A percentile compares a stretch with the other conserved stretches of the same genome.
These are phyloP conservation scores for Brenthis daphne DNA, from an alignment of 2,888 invertebrate species.

Conservation along the genomic window DNA sequence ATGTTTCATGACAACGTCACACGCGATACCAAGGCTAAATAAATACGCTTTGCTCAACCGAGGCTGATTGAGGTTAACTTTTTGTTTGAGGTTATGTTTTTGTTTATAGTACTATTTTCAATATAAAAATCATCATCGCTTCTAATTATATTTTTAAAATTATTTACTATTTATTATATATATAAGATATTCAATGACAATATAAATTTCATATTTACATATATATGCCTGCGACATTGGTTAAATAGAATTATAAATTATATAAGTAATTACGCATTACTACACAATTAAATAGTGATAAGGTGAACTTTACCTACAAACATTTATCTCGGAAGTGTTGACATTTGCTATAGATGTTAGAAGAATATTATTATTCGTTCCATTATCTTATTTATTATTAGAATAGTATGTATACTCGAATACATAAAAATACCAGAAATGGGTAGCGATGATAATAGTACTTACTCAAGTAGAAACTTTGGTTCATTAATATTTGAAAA, in stretches of 20 bases:
- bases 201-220: not conserved
- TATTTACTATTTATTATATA: too few species aligned
- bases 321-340: slow-evolving; percentile 6
- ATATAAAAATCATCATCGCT: not conserved
- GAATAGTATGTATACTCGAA: slow-evolving; percentile 12
- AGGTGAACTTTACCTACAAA: slow-evolving; percentile 18
- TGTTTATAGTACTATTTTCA: slow-evolving; percentile 6
- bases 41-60: slow-evolving; percentile 19
- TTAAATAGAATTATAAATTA: slow-evolving; percentile 7
- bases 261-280: slow-evolving; percentile 12
- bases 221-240: not conserved
- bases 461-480: too few species aligned
- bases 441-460: not conserved
- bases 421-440: not conserved
- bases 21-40: slow-evolving; percentile 65
- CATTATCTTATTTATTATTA: slow-evolving; percentile 4
- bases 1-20: slow-evolving; percentile 70
- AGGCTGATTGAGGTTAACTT: slow-evolving; percentile 20
- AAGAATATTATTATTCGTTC: not conserved
- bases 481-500: too few species aligned
- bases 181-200: not conserved
- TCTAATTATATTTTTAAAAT: too few species aligned
- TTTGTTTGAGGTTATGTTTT: slow-evolving; percentile 18
- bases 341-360: not conserved
- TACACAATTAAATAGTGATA: slow-evolving; percentile 7